Percentiles rank a stretch among this genome's conserved stretches.
Conservation (phyloP, 2,113 vertebrate genomes). For the Pseudopipra pipra region DNA sequence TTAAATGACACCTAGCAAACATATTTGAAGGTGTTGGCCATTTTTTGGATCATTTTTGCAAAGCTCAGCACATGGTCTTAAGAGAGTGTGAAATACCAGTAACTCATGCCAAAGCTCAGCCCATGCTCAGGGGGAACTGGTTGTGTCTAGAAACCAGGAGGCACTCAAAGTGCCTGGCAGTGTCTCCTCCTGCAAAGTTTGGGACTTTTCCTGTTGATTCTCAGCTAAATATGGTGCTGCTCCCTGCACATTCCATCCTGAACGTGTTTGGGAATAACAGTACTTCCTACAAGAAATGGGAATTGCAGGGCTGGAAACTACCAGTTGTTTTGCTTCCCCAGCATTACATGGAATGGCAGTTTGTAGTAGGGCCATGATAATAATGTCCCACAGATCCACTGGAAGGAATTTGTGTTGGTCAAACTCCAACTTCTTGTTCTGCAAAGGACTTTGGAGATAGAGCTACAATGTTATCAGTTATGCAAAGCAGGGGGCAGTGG, state of each 20-base stretch:
- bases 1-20: background rate
- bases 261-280: background rate
- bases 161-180: background rate
- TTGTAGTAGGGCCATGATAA: background rate
- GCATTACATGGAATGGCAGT: background rate
- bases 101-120: background rate
- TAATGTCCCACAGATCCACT: background rate
- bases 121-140: background rate
- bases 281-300: background rate
- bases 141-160: background rate
- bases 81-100: background rate
- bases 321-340: background rate
- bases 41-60: background rate
- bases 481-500: accelerated
- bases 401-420: background rate
- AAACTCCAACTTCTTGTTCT: background rate
- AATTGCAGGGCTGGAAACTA: background rate
- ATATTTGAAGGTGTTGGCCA: background rate
- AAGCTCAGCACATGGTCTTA: background rate
- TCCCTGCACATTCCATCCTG: background rate
- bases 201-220: background rate
- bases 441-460: background rate
- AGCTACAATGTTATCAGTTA: background rate
- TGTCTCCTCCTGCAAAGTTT: background rate
- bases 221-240: background rate